Percentiles rank a stretch among this genome's conserved stretches.
phyloP scores from a whole-genome alignment of 1,140 invertebrate species.

The Trachymyrmex septentrionalis region DNA sequence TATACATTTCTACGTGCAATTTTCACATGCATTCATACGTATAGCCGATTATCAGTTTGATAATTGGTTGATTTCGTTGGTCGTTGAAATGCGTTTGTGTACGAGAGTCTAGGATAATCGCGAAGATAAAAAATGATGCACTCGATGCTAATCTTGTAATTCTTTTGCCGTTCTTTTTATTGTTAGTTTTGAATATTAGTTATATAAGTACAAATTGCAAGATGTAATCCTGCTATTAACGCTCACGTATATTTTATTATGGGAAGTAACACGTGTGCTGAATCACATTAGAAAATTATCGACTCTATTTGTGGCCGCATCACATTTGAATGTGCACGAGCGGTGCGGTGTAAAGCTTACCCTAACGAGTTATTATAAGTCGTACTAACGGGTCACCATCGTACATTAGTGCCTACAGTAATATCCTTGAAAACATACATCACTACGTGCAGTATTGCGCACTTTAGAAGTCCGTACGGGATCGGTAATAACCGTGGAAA shows the following conservation, averaged over 20 bases:
- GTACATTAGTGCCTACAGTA: constrained; percentile 52
- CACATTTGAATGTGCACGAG: constrained; percentile 40
- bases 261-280: constrained; percentile 39
- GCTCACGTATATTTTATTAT: constrained; percentile 19
- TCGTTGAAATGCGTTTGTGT: background rate
- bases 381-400: constrained; percentile 57
- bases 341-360: constrained; percentile 41
- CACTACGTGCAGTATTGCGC: constrained; percentile 34
- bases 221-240: constrained; percentile 35
- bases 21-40: background rate
- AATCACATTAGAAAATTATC: constrained; percentile 59
- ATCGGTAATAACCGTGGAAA: constrained; percentile 63
- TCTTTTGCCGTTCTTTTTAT: background rate
- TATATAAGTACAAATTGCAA: constrained; percentile 29
- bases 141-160: background rate
- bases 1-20: background rate
- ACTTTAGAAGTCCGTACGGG: constrained; percentile 47
- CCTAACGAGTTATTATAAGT: constrained; percentile 64
- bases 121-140: background rate
- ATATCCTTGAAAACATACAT: constrained; percentile 62
- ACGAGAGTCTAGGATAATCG: no score
- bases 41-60: background rate
- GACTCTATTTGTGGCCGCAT: constrained; percentile 46
- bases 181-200: constrained; percentile 8
- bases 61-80: background rate